These are phyloP conservation scores for Acanthis flammea DNA, from an alignment of 2,797 vertebrate genomes.

Conservation along the genomic window DNA sequence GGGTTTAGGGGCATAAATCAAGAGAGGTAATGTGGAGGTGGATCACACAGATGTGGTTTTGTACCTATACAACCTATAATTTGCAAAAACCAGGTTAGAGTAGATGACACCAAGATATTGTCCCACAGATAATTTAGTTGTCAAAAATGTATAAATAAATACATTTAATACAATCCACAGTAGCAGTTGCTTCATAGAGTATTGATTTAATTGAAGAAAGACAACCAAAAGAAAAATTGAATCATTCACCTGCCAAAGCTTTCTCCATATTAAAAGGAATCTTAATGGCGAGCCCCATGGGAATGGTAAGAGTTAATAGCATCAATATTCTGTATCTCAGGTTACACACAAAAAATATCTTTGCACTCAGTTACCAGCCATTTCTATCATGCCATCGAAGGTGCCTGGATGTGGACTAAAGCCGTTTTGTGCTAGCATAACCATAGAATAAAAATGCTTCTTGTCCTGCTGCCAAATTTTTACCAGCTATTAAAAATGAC, in stretches of 20 bases:
- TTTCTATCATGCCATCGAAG: fast-evolving
- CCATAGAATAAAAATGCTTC: neutral
- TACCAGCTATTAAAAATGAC: neutral
- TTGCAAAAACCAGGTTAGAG: neutral
- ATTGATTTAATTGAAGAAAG: neutral
- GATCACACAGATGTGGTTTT: neutral
- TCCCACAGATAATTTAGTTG: neutral
- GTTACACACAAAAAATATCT: neutral
- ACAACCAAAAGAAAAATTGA: neutral
- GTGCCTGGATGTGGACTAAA: neutral
- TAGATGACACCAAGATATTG: neutral
- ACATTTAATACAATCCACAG: neutral
- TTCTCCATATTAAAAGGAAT: neutral
- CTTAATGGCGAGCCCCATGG: neutral
- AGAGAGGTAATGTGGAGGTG: neutral
- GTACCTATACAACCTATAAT: neutral
- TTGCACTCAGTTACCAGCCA: neutral
- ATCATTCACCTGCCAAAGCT: neutral
- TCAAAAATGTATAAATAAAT: neutral
- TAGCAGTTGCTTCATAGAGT: neutral
- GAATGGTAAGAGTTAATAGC: neutral
- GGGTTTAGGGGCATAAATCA: neutral
- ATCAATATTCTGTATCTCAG: neutral
- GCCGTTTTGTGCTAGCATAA: neutral
- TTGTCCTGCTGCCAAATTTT: neutral